phyloP scores from a whole-genome alignment of 2,888 invertebrate species.

The Eubasilissa splendida region DNA sequence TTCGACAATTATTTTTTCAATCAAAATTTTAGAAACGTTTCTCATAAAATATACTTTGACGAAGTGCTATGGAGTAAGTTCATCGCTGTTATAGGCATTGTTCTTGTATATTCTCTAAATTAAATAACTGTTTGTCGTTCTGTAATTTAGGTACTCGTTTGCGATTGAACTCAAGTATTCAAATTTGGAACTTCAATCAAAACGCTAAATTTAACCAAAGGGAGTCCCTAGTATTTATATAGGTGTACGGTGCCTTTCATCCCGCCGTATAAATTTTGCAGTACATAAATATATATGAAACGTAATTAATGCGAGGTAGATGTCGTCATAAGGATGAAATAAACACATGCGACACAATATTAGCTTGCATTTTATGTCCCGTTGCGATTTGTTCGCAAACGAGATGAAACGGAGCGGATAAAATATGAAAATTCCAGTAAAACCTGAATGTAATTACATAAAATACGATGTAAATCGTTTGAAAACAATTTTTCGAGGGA shows the following conservation, averaged over 20 bases:
- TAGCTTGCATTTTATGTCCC: background rate
- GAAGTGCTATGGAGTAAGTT: too few relatives aligned
- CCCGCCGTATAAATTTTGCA: slow-evolving; percentile 1
- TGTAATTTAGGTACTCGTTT: background rate
- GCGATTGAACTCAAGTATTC: background rate
- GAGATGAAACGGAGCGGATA: background rate
- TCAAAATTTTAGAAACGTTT: too few relatives aligned
- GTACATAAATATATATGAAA: background rate
- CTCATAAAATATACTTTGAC: too few relatives aligned
- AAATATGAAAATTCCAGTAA: slow-evolving; percentile 4
- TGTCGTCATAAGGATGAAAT: background rate
- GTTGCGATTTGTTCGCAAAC: background rate
- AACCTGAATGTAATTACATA: slow-evolving; percentile 7
- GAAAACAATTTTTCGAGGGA: slow-evolving; percentile 4
- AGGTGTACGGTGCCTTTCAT: background rate
- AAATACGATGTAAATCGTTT: slow-evolving; percentile 6
- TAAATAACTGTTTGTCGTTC: background rate
- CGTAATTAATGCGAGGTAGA: background rate
- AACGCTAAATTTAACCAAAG: background rate
- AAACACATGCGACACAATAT: background rate
- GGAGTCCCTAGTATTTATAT: background rate
- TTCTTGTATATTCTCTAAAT: background rate
- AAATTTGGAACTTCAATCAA: slow-evolving; percentile 8
- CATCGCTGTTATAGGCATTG: too few relatives aligned
- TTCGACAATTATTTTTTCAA: too few relatives aligned